These are phyloP conservation scores for Styela clava DNA, from an alignment of 23 tunicate genomes.

Conservation along the genomic window DNA sequence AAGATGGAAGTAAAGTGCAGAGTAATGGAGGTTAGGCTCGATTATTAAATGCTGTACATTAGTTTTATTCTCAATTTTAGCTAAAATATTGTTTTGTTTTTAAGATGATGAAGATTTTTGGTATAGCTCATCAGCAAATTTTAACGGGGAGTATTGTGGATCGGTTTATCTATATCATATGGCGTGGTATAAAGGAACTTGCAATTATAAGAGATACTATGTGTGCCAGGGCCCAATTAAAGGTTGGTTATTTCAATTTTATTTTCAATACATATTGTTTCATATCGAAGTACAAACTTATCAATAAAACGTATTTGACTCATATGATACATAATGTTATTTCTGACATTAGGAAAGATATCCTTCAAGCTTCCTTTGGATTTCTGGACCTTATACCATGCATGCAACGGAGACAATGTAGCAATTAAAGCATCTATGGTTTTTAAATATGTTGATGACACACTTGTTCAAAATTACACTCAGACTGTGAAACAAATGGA, in stretches of 20 bases:
- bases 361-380: no score
- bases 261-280: no score
- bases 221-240: conserved; percentile 24
- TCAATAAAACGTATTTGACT: no score
- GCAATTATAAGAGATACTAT: neutral
- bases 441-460: neutral
- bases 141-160: neutral
- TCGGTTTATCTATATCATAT: neutral
- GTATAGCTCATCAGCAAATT: neutral
- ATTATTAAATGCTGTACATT: no score
- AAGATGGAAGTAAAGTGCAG: neutral
- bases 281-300: no score
- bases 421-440: neutral
- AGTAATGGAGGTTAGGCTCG: neutral
- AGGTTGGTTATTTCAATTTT: no score
- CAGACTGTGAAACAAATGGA: neutral
- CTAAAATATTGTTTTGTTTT: neutral
- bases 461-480: neutral
- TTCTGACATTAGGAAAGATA: no score
- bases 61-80: no score
- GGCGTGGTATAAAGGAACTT: neutral
- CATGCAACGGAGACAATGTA: conserved; percentile 2
- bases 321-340: no score
- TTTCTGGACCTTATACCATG: neutral
- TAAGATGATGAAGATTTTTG: neutral